phyloP scores from a whole-genome alignment of 2,888 invertebrate species.

The Sympetrum striolatum region DNA sequence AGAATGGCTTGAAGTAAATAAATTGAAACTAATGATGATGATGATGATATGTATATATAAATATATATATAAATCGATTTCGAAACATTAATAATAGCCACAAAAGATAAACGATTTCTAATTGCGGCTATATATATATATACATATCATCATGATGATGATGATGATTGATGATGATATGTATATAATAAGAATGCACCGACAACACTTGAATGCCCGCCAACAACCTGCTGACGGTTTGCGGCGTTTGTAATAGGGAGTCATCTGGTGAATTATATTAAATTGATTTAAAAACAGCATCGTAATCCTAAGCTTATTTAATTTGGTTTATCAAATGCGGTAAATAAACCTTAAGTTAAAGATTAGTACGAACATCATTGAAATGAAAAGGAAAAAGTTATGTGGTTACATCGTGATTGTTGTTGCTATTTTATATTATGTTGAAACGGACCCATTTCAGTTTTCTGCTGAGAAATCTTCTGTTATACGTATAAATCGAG shows the following conservation, averaged over 20 bases:
- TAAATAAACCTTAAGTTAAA: neutral
- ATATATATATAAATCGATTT: too few species aligned
- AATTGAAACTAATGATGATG: too few species aligned
- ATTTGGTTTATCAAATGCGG: neutral
- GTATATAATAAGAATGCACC: too few species aligned
- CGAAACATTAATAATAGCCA: too few species aligned
- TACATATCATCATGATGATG: too few species aligned
- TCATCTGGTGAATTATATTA: neutral
- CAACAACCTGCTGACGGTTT: neutral
- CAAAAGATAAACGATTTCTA: too few species aligned
- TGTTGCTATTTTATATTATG: neutral
- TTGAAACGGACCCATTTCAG: constrained; percentile 3
- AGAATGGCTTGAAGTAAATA: too few species aligned
- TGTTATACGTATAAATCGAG: neutral
- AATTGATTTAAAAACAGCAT: neutral
- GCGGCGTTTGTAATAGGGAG: neutral
- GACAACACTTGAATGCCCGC: neutral
- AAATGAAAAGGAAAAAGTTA: constrained; percentile 30
- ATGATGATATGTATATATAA: too few species aligned
- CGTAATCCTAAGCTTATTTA: neutral
- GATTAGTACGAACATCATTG: neutral
- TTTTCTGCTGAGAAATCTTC: constrained; percentile 14
- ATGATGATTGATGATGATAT: too few species aligned
- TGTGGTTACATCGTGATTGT: neutral
- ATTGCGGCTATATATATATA: too few species aligned